Percentiles rank a stretch among this genome's conserved stretches.
Evolutionary conservation across 2,797 vertebrate genomes (phyloP).

Genomic region (Forpus xanthops): DNA sequence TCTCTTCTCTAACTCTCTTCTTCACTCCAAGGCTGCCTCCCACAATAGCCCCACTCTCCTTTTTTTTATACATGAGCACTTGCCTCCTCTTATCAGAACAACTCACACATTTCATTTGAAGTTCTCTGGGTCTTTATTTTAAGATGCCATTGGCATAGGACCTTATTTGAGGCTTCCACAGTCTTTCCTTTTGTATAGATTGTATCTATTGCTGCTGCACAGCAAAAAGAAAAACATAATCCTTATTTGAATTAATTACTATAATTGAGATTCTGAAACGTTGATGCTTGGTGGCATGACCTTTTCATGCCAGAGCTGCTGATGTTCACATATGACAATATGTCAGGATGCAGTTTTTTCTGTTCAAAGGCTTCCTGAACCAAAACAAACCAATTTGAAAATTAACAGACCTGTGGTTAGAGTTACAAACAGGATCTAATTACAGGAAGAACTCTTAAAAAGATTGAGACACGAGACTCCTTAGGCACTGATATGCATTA

Average conservation of each 20-base stretch:
- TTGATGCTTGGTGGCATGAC: conserved; percentile 59
- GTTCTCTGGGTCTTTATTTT: neutral
- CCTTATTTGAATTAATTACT: conserved; percentile 48
- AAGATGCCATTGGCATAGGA: neutral
- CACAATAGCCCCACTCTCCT: neutral
- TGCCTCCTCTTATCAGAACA: neutral
- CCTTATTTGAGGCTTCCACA: neutral
- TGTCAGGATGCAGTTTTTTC: conserved; percentile 26
- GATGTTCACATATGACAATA: conserved; percentile 48
- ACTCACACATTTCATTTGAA: neutral
- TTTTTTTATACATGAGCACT: neutral
- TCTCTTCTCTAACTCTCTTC: neutral
- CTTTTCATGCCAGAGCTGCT: conserved; percentile 63
- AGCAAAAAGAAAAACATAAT: neutral
- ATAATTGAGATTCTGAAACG: conserved; percentile 24
- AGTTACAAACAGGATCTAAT: neutral
- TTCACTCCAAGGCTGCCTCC: neutral
- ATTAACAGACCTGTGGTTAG: neutral
- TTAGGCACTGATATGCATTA: neutral
- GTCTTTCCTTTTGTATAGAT: neutral
- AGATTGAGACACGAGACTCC: neutral
- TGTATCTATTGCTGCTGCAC: neutral
- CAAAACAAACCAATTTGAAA: neutral
- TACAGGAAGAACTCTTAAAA: neutral
- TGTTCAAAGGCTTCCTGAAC: conserved; percentile 21